Evolutionary conservation across 2,113 vertebrate genomes (phyloP), one percentile per base, ranked within the genome.

Genomic region (Aldabrachelys gigantea): DNA sequence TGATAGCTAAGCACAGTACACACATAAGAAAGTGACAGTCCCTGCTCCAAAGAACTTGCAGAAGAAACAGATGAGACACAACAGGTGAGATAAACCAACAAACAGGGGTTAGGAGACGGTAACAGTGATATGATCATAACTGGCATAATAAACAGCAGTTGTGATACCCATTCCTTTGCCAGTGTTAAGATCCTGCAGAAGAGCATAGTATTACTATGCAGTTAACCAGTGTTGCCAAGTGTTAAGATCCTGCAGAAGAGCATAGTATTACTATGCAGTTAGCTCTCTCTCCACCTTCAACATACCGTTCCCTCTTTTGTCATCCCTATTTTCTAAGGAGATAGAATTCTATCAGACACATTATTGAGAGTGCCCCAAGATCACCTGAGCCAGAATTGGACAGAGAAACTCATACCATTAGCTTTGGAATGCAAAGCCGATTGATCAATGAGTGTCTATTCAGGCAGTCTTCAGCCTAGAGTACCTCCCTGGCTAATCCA

Each of bases 401-500:
- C 54, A 59, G 27, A 69, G 29, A 49, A 88, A 24, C 80, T 91
- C 59, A 85, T 35, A 24, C 53, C 50, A 6, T 38, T 95, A 81
- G 44, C 29, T 75, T 4, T 54, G 85, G 79, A 87, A 31, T 0
- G 1, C 25, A 82, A 44, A 92, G 4, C 44, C 87, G 86, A 85
- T 72, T 82, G 90, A 93, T 90, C 82, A 52, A 52, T 69, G n/a
- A 93, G 14, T 65, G 79, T 81, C 81, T 82, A 83, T 82, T 82
- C 1, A 17, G 57, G n/a, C 27, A 59, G 65, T 5, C 76, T 91
- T 96, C 92, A 59, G 95, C 89, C 7, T 24, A 11, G 88, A 89
- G 44, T 78, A 87, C 56, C 69, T 94, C 72, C 29, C 82, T 69
- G 83, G 44, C 92, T 97, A 96, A 96, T 96, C 89, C 91, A 89